A percentile compares a stretch with the other conserved stretches of the same genome.
These are phyloP conservation scores for Montifringilla adamsi DNA, from an alignment of 2,113 vertebrate species.

Conservation along the genomic window DNA sequence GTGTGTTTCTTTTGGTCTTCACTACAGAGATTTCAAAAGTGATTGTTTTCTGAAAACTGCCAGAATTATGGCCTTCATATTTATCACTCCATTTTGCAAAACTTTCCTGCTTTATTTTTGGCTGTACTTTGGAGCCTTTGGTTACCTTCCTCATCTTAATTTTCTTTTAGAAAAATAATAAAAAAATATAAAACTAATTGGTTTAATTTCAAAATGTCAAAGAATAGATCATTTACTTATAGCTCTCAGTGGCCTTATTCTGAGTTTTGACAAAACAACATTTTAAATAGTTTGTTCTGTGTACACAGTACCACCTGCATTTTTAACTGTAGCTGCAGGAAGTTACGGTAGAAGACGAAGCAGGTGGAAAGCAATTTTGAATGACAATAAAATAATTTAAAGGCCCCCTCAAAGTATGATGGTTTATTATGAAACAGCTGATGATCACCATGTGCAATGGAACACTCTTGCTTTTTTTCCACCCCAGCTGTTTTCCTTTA, in stretches of 20 bases:
- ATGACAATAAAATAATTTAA: background rate
- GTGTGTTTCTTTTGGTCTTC: background rate
- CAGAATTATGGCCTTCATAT: background rate
- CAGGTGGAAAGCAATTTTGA: background rate
- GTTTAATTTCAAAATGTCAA: background rate
- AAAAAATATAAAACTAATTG: background rate
- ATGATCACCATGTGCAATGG: background rate
- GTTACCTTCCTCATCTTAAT: background rate
- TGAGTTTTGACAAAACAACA: background rate
- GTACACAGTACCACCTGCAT: background rate
- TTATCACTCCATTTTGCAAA: background rate
- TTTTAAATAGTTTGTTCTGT: background rate
- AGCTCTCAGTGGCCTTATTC: background rate
- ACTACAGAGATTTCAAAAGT: background rate
- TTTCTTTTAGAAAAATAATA: background rate
- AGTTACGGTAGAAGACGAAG: background rate
- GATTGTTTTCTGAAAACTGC: background rate
- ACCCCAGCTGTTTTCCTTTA: constrained; percentile 43
- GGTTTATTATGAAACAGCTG: constrained; percentile 8
- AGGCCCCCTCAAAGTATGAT: background rate
- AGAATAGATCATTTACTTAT: background rate
- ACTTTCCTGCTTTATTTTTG: background rate
- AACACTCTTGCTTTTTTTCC: constrained; percentile 16
- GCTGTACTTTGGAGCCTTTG: background rate
- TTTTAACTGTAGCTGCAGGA: background rate